Evolutionary conservation across 2,888 invertebrate species (phyloP), one percentile per base, ranked within the genome.

Genomic region (Ornithoptera priamus): DNA sequence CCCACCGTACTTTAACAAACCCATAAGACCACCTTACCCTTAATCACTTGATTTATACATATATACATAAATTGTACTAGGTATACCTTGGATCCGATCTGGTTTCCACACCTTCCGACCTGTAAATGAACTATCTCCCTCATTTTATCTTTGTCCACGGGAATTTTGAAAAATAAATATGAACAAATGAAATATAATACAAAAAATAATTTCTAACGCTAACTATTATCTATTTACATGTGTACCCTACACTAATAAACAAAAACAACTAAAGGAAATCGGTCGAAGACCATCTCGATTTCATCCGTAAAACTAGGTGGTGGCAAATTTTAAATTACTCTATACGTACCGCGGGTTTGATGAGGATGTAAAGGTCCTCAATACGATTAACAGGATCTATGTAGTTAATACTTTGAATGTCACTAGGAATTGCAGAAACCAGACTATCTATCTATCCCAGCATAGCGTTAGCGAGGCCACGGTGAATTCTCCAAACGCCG

Each of bases 81-180:
- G 53, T 17, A 89, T 86, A 96, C 96, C 94, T 96, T 96, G 62
- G 95, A 94, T 71, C 96, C 96, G 79, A 96, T 96, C 87, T 96
- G 96, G 94, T 92, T 92, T 4, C 92, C 92, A 62, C 91, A 91
- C 72, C 88, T 82, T 8, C 92, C 92, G 50, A 89, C 96, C 87
- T 96, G 96, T 74, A 96, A 89, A 84, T 96, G 96, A 67, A 96
- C 96, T 77, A 96, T 96, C 94, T 96, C 96, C 87, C 96, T 94
- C 96, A 96, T 96, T 77, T 81, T 91, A 57, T 81, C 82, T 53
- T 71, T 18, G 10, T 50, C 6, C 46, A 69, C 69, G n/a, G 62
- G 69, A 46, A 85, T 86, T 88, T 88, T 87, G 68, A 68, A 74
- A 77, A 78, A 78, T 71, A 74, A 81, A 81, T 58, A 72, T 70